Evolutionary conservation across 2,113 vertebrate genomes (phyloP), one percentile per base, ranked within the genome.

Genomic region (Thermophis baileyi): DNA sequence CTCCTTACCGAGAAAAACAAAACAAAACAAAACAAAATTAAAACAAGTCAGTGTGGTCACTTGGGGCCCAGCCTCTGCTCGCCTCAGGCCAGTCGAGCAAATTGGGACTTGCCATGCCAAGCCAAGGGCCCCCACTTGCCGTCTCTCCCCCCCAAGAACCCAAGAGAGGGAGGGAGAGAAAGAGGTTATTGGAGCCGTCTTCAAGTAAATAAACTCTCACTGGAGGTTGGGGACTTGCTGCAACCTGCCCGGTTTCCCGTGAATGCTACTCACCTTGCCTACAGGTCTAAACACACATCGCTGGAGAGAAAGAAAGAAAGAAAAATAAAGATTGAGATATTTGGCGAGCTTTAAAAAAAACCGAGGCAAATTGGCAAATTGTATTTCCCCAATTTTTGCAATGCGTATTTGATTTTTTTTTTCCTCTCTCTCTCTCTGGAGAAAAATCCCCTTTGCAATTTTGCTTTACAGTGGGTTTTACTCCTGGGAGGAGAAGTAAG

Each of bases 191-290:
- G 44, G n/a, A 47, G 53, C 44, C 20, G 12, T 11, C 7, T 47
- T 87, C 9, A 46, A 91, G 85, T 60, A 57, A 49, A 40, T 55
- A 27, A 18, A 86, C 35, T 9, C 85, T 87, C 81, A 0, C 53
- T 54, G 53, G 53, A 2, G 4, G 30, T 9, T 25, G 3, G 40
- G 30, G 25, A 25, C 85, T 50, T 51, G 57, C 47, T 50, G 87
- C 22, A 0, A 10, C 88, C 85, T 2, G 30, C 90, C 89, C 0
- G 0, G 14, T 18, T 25, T 54, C 0, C 0, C 24, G 4, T 50
- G 30, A 22, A 14, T 74, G 30, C 90, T 44, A 53, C 88, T 90
- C 35, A 1, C 44, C 44, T 10, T 27, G 9, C 20, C 3, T 24
- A 57, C 88, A 93, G 51, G 30, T 22, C 16, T 3, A 3, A 60